A percentile compares a stretch with the other conserved stretches of the same genome.
phyloP scores from a whole-genome alignment of 2,888 invertebrate genomes.

The Dryocosmus kuriphilus region DNA sequence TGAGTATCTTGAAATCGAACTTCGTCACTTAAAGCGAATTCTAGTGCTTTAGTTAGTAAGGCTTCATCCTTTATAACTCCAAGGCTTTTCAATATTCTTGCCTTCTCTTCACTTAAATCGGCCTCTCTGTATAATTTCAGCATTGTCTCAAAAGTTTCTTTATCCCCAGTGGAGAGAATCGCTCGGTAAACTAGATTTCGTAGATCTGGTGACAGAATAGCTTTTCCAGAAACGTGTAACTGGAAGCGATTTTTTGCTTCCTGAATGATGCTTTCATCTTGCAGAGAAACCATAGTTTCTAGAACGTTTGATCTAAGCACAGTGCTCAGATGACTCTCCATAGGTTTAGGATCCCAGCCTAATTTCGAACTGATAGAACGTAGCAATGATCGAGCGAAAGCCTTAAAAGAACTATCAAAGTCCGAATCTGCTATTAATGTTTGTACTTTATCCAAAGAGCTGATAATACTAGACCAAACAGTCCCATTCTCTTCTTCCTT shows the following conservation, averaged over 20 bases:
- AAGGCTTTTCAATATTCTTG: slow-evolving; percentile 90
- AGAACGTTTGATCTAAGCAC: slow-evolving; percentile 84
- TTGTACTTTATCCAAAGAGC: slow-evolving; percentile 86
- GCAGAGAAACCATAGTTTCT: slow-evolving; percentile 88
- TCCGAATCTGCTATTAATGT: slow-evolving; percentile 89
- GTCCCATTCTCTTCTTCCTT: slow-evolving; percentile 93
- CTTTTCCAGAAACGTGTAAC: slow-evolving; percentile 82
- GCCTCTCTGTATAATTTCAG: slow-evolving; percentile 89
- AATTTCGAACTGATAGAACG: slow-evolving; percentile 85
- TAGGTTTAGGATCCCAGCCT: slow-evolving; percentile 90
- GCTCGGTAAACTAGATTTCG: slow-evolving; percentile 92
- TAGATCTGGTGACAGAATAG: slow-evolving; percentile 88
- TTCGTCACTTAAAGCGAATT: slow-evolving; percentile 92
- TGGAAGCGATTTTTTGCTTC: slow-evolving; percentile 87
- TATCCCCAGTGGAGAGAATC: slow-evolving; percentile 84
- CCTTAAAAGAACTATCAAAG: slow-evolving; percentile 84
- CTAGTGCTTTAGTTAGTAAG: slow-evolving; percentile 86
- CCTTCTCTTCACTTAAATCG: slow-evolving; percentile 95
- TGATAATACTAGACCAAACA: slow-evolving; percentile 92
- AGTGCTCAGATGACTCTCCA: slow-evolving; percentile 92
- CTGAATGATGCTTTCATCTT: slow-evolving; percentile 85
- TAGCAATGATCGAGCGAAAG: slow-evolving; percentile 87
- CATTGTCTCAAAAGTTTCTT: slow-evolving; percentile 86
- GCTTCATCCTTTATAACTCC: slow-evolving; percentile 88
- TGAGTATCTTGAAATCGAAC: slow-evolving; percentile 95